Evolutionary conservation across 2,888 invertebrate species (phyloP).

Genomic region (Rosalia funebris): DNA sequence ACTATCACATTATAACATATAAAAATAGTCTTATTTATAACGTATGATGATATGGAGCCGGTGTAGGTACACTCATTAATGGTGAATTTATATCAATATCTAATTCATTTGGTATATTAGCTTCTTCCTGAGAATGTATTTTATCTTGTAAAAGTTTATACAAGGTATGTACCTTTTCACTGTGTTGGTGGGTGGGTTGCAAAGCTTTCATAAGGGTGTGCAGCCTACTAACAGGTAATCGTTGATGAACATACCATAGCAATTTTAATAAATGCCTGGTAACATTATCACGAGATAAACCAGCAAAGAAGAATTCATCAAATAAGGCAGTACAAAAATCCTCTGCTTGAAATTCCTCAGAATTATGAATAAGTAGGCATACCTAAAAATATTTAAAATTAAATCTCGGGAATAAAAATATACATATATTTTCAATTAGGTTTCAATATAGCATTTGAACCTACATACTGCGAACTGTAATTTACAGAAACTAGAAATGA

Average conservation of each 20-base stretch:
- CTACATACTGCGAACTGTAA: too few species aligned
- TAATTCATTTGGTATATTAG: constrained; percentile 68
- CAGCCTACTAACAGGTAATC: constrained; percentile 81
- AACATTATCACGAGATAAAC: constrained; percentile 89
- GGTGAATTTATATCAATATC: constrained; percentile 83
- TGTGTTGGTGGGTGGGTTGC: constrained; percentile 81
- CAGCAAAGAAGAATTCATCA: constrained; percentile 95
- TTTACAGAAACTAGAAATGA: too few species aligned
- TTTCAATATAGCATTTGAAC: too few species aligned
- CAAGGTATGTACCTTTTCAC: constrained; percentile 83
- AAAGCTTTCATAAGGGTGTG: constrained; percentile 84
- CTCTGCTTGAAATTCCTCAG: constrained; percentile 92
- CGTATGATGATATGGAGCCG: constrained; percentile 73
- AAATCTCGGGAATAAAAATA: not conserved
- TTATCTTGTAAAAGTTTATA: constrained; percentile 83
- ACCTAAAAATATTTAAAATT: constrained; percentile 61
- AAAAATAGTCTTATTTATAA: too few species aligned
- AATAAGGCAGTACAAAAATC: constrained; percentile 95
- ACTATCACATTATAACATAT: too few species aligned
- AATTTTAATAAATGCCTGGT: constrained; percentile 90
- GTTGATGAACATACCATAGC: constrained; percentile 89
- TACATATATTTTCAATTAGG: not conserved
- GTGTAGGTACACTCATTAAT: constrained; percentile 85
- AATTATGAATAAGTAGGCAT: constrained; percentile 84
- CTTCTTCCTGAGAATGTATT: constrained; percentile 77